Evolutionary conservation across 37 sponge, comb jelly and placozoan genomes (phyloP).

Genomic region (Crambe crambe): DNA sequence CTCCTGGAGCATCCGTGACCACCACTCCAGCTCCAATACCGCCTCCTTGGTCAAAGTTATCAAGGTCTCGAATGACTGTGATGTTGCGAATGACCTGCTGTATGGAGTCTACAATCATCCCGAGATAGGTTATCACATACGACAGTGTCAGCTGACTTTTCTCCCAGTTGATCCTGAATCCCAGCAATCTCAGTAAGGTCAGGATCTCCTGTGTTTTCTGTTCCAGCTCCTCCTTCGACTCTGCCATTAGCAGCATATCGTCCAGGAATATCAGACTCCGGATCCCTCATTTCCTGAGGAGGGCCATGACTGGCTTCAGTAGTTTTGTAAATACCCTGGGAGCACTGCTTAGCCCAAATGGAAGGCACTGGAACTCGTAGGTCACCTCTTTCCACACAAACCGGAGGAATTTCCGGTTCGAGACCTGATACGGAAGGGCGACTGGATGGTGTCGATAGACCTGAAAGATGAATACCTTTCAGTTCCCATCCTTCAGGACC

Average conservation of each 20-base stretch:
- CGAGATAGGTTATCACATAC: neutral
- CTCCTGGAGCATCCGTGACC: neutral
- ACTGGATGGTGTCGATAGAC: too few species aligned
- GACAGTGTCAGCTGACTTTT: neutral
- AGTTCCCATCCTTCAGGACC: too few species aligned
- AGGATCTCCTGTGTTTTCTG: neutral
- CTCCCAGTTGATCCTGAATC: neutral
- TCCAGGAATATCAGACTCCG: neutral
- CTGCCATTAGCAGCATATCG: constrained; percentile 4
- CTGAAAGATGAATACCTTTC: too few species aligned
- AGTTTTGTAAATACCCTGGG: constrained; percentile 11
- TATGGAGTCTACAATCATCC: too few species aligned
- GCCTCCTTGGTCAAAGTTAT: neutral
- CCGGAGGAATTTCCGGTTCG: too few species aligned
- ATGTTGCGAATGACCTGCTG: neutral
- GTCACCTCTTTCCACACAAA: too few species aligned
- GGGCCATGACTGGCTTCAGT: constrained; percentile 1
- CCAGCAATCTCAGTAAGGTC: neutral
- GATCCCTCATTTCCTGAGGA: neutral
- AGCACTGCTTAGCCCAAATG: too few species aligned
- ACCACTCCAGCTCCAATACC: constrained; percentile 1
- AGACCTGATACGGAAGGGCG: too few species aligned
- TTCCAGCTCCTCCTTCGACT: neutral
- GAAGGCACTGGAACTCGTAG: too few species aligned
- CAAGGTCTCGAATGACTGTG: constrained; percentile 6